phyloP scores from a whole-genome alignment of 2,797 vertebrate species.

The Bradypodion ventrale region DNA sequence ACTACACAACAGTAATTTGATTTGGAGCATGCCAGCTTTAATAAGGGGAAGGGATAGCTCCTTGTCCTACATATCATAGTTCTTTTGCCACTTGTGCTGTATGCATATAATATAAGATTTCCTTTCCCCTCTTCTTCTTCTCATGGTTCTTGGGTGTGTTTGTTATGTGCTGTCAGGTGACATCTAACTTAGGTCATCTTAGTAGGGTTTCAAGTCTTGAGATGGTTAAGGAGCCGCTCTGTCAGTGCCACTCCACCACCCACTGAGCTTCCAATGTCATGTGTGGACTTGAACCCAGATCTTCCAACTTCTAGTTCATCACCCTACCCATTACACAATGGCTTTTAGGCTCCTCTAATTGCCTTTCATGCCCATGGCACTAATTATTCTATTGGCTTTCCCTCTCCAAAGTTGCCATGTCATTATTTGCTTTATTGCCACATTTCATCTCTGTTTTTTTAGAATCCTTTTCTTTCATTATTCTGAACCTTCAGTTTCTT shows the following conservation, averaged over 20 bases:
- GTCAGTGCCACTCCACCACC: background rate
- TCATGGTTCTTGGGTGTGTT: background rate
- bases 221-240: background rate
- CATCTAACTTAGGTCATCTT: background rate
- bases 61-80: background rate
- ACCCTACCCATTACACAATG: background rate
- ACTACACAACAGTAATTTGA: background rate
- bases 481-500: background rate
- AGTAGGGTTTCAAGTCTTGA: background rate
- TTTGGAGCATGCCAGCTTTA: background rate
- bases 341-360: no score
- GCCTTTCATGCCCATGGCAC: background rate
- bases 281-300: background rate
- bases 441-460: no score
- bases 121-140: no score
- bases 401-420: background rate
- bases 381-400: background rate
- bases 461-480: background rate
- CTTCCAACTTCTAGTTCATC: background rate
- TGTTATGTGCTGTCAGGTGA: no score
- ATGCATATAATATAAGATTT: no score
- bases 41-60: background rate
- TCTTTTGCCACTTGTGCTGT: no score
- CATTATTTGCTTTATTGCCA: no score
- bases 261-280: background rate